phyloP scores from a whole-genome alignment of 2,113 vertebrate genomes.

The Cebus imitator region DNA sequence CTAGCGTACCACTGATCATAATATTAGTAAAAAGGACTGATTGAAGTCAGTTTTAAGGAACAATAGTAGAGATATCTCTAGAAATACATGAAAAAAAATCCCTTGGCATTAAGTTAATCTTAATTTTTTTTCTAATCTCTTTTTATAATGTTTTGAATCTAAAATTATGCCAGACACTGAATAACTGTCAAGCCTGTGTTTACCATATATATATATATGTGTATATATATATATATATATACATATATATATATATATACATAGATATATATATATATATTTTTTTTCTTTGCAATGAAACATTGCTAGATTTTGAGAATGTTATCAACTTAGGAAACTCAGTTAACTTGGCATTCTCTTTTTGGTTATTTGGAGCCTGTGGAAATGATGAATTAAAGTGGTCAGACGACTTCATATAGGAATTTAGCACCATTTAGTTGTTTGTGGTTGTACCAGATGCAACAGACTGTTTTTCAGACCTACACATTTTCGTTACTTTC shows the following conservation, averaged over 20 bases:
- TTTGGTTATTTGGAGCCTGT: not conserved
- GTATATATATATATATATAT: not conserved
- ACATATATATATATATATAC: too few relatives aligned
- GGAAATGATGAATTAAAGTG: constrained; percentile 8
- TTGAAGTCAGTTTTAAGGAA: constrained; percentile 16
- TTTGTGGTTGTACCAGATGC: not conserved
- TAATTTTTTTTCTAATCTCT: not conserved
- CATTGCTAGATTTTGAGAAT: not conserved
- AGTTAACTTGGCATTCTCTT: not conserved
- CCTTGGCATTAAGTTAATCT: not conserved
- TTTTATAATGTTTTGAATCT: not conserved
- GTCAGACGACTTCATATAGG: not conserved
- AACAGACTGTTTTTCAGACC: not conserved
- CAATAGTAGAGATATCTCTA: not conserved
- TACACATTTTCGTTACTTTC: not conserved
- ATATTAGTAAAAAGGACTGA: not conserved
- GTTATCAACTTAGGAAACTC: not conserved
- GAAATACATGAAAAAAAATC: not conserved
- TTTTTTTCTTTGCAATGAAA: not conserved
- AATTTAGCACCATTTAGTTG: not conserved
- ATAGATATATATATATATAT: not conserved
- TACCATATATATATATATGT: not conserved
- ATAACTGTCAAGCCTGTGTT: not conserved
- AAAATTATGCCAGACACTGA: not conserved
- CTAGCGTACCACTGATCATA: not conserved